Evolutionary conservation across 23 tunicate species (phyloP), one percentile per base, ranked within the genome.

Genomic region (Trididemnum nubilum): DNA sequence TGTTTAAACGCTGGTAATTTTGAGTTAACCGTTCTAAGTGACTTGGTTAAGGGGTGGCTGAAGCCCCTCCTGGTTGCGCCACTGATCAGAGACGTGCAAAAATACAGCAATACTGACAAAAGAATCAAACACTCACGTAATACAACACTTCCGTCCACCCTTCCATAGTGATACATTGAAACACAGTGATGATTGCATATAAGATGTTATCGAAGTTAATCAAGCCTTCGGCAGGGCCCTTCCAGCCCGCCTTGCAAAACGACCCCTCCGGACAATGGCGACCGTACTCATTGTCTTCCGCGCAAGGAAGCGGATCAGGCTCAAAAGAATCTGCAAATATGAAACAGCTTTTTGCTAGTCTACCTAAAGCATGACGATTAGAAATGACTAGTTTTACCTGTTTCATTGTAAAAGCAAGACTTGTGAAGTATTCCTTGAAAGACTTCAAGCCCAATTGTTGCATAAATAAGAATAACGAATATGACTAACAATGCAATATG

Each of bases 131-230:
- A 70, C 99, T 91, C 70, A 96, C 99, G 60, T 89, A 76, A 67
- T 96, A 96, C 2, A 96, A 76, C 33, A 96, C 97, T 34, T 96
- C 99, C 5, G 99, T 96, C 99, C 99, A 96, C 0, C 99, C 99
- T 67, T 96, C 99, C 99, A 96, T 96, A 5, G 99, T 96, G 35
- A 96, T 91, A 65, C 99, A 96, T 63, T 96, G 99, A 74, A 96
- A 96, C 3, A 96, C 99, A 2, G 99, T 96, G 34, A 96, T 91
- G 36, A 96, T 72, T 24, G 99, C 85, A 71, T 73, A 96, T 69
- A 71, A 75, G 65, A 96, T 82, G 34, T 86, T 96, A 77, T 96
- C 99, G 32, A 96, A 96, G 87, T 91, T 96, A 59, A 89, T 90
- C 38, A 96, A 91, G 35, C 99, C 99, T 26, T 87, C 67, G 7